phyloP scores from a whole-genome alignment of 2,113 vertebrate species.

The Glaucomys volans region DNA sequence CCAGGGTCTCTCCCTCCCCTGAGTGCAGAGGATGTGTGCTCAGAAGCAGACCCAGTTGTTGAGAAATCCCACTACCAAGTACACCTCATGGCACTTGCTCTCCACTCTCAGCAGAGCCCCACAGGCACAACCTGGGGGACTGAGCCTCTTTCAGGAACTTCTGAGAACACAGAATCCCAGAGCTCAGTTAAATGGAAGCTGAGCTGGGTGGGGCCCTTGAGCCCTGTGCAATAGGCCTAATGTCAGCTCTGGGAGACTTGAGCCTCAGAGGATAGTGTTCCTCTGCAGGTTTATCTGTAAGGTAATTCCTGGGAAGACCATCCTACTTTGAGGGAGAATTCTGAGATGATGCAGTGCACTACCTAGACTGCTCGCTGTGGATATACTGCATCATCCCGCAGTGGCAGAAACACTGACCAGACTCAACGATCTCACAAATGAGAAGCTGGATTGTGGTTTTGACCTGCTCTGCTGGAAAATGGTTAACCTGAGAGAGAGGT shows the following conservation, averaged over 20 bases:
- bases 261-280: neutral
- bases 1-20: neutral
- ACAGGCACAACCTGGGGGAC: neutral
- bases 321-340: neutral
- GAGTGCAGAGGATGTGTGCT: neutral
- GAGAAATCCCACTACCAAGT: neutral
- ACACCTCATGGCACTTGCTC: fast-evolving
- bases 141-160: neutral
- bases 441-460: neutral
- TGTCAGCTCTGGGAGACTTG: neutral
- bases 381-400: neutral
- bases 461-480: neutral
- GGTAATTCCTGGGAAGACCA: neutral
- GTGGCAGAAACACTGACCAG: fast-evolving
- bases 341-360: neutral
- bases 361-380: neutral
- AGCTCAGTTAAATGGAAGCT: neutral
- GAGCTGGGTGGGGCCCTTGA: too few relatives aligned
- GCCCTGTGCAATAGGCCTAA: neutral
- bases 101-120: neutral
- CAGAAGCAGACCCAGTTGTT: neutral
- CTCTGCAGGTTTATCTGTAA: neutral
- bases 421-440: neutral
- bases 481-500: neutral
- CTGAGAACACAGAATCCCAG: neutral